Percentiles rank a stretch among this genome's conserved stretches.
These are phyloP conservation scores for Apis cerana DNA, from an alignment of 1,140 invertebrate species.

Conservation along the genomic window DNA sequence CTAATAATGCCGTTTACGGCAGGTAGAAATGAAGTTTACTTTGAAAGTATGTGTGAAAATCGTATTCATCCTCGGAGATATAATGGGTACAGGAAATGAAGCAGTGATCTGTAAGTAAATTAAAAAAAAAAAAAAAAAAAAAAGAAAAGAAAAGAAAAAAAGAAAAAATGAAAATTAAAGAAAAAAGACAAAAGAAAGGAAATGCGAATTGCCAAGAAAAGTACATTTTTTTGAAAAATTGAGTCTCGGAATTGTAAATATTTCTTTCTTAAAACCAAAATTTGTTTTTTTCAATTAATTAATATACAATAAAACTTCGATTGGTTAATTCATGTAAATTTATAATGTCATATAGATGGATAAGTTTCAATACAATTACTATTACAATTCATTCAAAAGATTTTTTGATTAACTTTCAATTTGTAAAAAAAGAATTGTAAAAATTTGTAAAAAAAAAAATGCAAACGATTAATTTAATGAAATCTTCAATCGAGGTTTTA, in stretches of 20 bases:
- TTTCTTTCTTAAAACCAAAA: not conserved
- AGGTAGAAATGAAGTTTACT: slow-evolving; percentile 70
- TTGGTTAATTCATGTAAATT: not conserved
- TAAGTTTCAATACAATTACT: no score
- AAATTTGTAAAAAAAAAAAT: not conserved
- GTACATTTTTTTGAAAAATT: not conserved
- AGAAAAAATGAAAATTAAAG: slow-evolving; percentile 1
- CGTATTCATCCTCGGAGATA: slow-evolving; percentile 64
- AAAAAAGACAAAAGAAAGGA: no score
- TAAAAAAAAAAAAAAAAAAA: slow-evolving; percentile 32
- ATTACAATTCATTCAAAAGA: not conserved
- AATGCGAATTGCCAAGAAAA: slow-evolving; percentile 75
- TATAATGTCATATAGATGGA: no score
- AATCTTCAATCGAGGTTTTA: slow-evolving; percentile 19
- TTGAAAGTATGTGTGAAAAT: slow-evolving; percentile 77
- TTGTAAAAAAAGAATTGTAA: no score
- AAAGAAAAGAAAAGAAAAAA: not conserved
- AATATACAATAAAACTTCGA: slow-evolving; percentile 8
- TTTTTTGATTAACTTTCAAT: not conserved
- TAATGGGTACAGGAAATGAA: slow-evolving; percentile 71
- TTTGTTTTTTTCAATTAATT: not conserved
- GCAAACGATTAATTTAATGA: not conserved
- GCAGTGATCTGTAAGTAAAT: slow-evolving; percentile 77
- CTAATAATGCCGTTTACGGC: slow-evolving; percentile 70
- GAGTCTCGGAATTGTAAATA: not conserved